Evolutionary conservation across 1,140 invertebrate genomes (phyloP).

Genomic region (Asobara japonica): DNA sequence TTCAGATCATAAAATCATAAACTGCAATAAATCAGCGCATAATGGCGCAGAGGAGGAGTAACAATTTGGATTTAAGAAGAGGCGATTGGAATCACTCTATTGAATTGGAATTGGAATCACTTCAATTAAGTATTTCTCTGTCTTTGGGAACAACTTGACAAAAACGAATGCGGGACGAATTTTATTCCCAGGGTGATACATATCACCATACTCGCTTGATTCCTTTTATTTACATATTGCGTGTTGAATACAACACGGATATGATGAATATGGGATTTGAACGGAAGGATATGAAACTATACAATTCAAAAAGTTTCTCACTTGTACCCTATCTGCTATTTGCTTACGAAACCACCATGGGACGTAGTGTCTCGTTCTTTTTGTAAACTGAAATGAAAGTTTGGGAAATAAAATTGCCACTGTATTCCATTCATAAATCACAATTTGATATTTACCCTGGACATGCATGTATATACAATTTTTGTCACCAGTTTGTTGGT

Average conservation of each 20-base stretch:
- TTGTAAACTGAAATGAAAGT: not conserved
- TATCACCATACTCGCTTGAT: not conserved
- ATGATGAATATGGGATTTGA: not conserved
- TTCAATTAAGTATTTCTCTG: too few species aligned
- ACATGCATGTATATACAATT: not conserved
- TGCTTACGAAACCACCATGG: not conserved
- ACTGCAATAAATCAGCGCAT: too few species aligned
- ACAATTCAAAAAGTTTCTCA: slow-evolving; percentile 7
- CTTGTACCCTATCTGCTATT: not conserved
- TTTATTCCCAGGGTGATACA: not conserved
- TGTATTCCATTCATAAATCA: not conserved
- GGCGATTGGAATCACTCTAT: too few species aligned
- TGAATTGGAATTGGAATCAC: not conserved
- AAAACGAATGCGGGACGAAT: too few species aligned
- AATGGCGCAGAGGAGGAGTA: too few species aligned
- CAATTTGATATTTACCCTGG: not conserved
- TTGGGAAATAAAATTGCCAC: not conserved
- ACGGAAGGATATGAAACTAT: not conserved
- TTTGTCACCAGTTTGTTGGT: not conserved
- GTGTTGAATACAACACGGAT: not conserved
- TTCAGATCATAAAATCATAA: too few species aligned
- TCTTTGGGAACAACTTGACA: too few species aligned
- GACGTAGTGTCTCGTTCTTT: not conserved
- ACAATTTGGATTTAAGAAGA: too few species aligned
- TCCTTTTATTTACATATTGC: not conserved